phyloP scores from a whole-genome alignment of 2,113 vertebrate species.

The Ochotona princeps region DNA sequence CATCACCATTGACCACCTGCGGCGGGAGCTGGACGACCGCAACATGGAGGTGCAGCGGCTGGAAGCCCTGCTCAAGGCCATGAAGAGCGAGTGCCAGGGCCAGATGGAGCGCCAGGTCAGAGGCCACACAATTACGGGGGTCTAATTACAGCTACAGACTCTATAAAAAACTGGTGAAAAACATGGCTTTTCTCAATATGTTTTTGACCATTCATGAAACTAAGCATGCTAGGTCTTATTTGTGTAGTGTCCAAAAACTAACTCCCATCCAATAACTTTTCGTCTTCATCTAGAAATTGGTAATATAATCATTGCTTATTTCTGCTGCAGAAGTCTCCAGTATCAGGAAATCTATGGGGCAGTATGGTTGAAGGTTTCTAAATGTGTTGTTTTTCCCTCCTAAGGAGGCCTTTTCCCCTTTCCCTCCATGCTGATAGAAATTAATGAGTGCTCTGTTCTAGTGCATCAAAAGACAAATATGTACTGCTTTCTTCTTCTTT shows the following conservation, averaged over 20 bases:
- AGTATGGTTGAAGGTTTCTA: not conserved
- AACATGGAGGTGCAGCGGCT: conserved; percentile 82
- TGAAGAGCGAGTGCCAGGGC: conserved; percentile 76
- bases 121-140: not conserved
- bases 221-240: not conserved
- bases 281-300: conserved; percentile 8
- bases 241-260: not conserved
- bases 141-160: not conserved
- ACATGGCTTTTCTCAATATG: not conserved
- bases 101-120: conserved; percentile 83
- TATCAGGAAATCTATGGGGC: not conserved
- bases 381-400: not conserved
- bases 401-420: not conserved
- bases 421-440: not conserved
- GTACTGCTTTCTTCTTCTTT: too few relatives aligned
- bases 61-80: conserved; percentile 76
- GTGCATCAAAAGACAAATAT: not conserved
- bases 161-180: not conserved
- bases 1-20: conserved; percentile 79
- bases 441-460: not conserved
- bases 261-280: not conserved
- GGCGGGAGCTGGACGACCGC: conserved; percentile 81
- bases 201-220: not conserved
- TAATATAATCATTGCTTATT: conserved; percentile 2
- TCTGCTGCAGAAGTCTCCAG: not conserved